Percentiles rank a stretch among this genome's conserved stretches.
phyloP scores from a whole-genome alignment of 1,140 invertebrate genomes.

The Tetramorium simillimum region DNA sequence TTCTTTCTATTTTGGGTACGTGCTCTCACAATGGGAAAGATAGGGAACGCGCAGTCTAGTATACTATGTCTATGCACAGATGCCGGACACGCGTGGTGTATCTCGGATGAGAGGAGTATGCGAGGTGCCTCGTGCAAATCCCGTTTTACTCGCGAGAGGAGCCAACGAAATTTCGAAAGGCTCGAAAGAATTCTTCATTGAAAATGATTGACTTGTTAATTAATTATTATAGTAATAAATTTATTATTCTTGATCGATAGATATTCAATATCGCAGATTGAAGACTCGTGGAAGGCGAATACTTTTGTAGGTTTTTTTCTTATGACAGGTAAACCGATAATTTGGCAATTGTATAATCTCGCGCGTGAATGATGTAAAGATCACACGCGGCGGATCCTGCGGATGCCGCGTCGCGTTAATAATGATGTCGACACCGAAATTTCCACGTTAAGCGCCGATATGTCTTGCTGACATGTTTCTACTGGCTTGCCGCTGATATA shows the following conservation, averaged over 20 bases:
- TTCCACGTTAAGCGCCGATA: constrained; percentile 39
- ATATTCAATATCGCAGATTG: neutral
- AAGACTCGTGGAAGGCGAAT: neutral
- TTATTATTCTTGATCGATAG: no score
- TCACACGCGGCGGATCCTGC: neutral
- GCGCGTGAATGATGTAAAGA: neutral
- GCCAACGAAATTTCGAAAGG: neutral
- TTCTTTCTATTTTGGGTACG: no score
- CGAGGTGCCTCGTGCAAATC: neutral
- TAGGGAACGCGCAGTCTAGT: no score
- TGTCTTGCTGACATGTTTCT: constrained; percentile 63
- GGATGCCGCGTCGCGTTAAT: constrained; percentile 3
- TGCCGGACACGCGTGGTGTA: neutral
- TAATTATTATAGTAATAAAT: neutral
- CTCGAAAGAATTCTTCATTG: neutral
- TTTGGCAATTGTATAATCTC: neutral
- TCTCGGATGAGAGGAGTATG: neutral
- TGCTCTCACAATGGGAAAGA: no score
- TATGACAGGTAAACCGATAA: neutral
- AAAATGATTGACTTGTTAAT: neutral
- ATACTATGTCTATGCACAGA: no score
- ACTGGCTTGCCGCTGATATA: constrained; percentile 56
- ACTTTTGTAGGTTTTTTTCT: neutral
- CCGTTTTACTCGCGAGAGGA: neutral
- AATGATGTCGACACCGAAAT: constrained; percentile 28